Conservation (phyloP, 2,113 vertebrate species). For the Limnothrissa miodon region DNA sequence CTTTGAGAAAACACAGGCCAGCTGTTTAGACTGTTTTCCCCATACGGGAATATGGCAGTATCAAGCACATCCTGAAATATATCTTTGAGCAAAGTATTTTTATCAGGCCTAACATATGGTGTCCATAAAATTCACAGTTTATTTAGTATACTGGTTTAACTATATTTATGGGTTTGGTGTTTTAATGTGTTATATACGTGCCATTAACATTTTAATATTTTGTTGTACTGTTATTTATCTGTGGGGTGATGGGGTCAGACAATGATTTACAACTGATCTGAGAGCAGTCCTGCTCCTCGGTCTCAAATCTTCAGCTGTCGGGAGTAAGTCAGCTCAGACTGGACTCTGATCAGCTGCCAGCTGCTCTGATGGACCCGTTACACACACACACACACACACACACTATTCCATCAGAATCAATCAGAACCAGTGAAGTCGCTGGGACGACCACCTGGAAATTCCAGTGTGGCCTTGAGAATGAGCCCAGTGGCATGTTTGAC, state of each 20-base stretch:
- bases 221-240: neutral
- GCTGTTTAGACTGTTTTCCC: neutral
- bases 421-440: neutral
- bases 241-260: neutral
- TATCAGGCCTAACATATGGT: neutral
- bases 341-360: neutral
- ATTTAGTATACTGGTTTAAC: neutral
- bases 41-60: neutral
- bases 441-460: constrained; percentile 7
- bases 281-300: neutral
- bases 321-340: neutral
- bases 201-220: constrained; percentile 6
- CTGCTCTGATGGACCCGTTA: neutral
- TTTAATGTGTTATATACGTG: neutral
- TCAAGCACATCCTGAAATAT: constrained; percentile 1
- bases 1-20: neutral
- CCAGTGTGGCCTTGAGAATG: constrained; percentile 13
- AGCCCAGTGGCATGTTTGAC: constrained; percentile 3
- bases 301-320: neutral
- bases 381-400: too few relatives aligned
- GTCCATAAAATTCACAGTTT: neutral
- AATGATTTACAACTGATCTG: neutral
- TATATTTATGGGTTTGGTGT: neutral
- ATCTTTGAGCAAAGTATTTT: constrained; percentile 1
- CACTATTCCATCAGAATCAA: neutral